Conservation (phyloP, 2,888 invertebrate genomes). For the Macrosiphum euphorbiae region DNA sequence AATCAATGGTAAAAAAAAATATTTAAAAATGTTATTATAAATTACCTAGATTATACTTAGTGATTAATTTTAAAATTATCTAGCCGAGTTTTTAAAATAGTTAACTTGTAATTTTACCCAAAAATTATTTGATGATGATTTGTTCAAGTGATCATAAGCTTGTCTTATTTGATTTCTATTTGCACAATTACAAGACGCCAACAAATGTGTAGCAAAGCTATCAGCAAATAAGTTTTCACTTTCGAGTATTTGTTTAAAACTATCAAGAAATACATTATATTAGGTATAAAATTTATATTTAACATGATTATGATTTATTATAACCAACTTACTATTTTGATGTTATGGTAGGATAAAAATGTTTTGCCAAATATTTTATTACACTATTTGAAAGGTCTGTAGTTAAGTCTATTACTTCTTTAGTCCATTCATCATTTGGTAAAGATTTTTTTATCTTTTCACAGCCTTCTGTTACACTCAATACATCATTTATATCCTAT, state of each 20-base stretch:
- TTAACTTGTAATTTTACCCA: constrained; percentile 47
- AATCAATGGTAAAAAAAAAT: neutral
- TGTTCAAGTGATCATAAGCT: constrained; percentile 60
- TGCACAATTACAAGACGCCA: constrained; percentile 62
- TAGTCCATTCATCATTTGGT: constrained; percentile 87
- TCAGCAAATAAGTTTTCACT: constrained; percentile 56
- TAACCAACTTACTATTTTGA: constrained; percentile 57
- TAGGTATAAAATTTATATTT: neutral
- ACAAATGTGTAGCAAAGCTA: constrained; percentile 61
- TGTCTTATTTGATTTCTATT: constrained; percentile 62
- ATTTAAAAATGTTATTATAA: neutral
- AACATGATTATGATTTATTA: neutral
- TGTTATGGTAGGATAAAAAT: constrained; percentile 72
- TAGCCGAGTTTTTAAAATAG: neutral
- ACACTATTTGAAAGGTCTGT: constrained; percentile 85
- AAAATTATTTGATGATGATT: constrained; percentile 61
- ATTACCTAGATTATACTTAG: no score
- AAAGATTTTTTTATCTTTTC: constrained; percentile 84
- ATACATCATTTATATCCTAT: constrained; percentile 82
- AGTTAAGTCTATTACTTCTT: constrained; percentile 82
- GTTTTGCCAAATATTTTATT: constrained; percentile 83
- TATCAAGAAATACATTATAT: constrained; percentile 12
- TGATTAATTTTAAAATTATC: no score
- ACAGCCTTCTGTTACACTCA: constrained; percentile 87
- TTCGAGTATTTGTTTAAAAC: constrained; percentile 61